A percentile compares a stretch with the other conserved stretches of the same genome.
These are phyloP conservation scores for Alethe castanea DNA, from an alignment of 2,113 vertebrate species.

Conservation along the genomic window DNA sequence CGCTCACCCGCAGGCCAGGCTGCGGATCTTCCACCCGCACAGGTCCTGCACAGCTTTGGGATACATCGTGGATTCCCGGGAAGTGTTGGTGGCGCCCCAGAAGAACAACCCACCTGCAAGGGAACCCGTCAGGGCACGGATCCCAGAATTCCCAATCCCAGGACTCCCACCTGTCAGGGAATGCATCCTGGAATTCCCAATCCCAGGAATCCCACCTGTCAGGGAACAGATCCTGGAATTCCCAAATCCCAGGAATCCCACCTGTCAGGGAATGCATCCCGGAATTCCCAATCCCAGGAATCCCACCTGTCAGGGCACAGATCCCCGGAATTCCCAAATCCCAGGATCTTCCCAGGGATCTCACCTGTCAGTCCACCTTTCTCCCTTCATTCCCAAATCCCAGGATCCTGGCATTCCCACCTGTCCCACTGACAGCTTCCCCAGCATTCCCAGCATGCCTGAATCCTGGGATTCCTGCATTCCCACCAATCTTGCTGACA, in stretches of 20 bases:
- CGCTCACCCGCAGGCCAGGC: slow-evolving; percentile 89
- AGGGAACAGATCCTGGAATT: not conserved
- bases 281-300: not conserved
- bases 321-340: not conserved
- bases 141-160: not conserved
- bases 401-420: not conserved
- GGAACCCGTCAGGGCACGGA: accelerated
- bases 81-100: slow-evolving; percentile 96
- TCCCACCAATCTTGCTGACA: too few species aligned
- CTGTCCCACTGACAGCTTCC: too few species aligned
- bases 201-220: not conserved
- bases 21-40: slow-evolving; percentile 93
- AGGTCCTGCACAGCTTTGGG: slow-evolving; percentile 95
- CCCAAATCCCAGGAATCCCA: not conserved
- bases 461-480: too few species aligned
- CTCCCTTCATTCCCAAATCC: too few species aligned
- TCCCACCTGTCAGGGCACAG: too few species aligned
- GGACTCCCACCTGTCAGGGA: not conserved
- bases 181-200: not conserved
- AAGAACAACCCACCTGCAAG: slow-evolving; percentile 88
- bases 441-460: not conserved
- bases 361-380: too few species aligned
- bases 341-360: too few species aligned
- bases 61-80: slow-evolving; percentile 97
- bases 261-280: too few species aligned